Base-by-base conservation (phyloP, 2,797 vertebrate species). In the Saguinus oedipus region DNA sequence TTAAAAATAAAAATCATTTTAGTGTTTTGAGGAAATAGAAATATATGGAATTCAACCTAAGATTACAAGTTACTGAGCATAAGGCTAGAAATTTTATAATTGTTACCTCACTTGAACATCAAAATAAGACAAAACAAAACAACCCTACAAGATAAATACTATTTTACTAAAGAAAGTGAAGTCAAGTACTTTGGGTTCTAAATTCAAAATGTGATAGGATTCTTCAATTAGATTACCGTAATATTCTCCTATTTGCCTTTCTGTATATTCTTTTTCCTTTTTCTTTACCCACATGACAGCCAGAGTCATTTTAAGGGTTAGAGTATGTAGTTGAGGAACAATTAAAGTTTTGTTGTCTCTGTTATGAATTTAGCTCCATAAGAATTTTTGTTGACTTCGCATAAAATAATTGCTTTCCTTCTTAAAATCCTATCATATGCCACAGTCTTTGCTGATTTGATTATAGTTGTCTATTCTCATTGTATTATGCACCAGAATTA, bases 381-480 rank as follows among this genome's bases (percentile, higher is more conserved):
- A 93, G 36, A 53, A 48, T 55, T 53, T 55, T 64, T 94, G 12
- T 46, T 48, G 26, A 36, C 8, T 24, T 79, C 12, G 26, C 2
- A 86, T 48, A 17, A 33, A 76, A 85, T 8, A 42, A 24, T 5
- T 20, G 3, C 33, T 57, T 50, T 82, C 13, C 13, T 80, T 70
- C 10, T 72, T 96, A 50, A 93, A 91, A 53, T 57, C 9, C 48
- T 48, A 64, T 19, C 27, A 15, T 22, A 36, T 55, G 33, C 24
- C 44, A 88, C 44, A 88, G 3, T 78, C 26, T 13, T 53, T 53
- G 15, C 20, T 83, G 85, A n/a, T 88, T 93, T 78, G 39, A 85
- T 80, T 59, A 61, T 88, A 86, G 57, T 88, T 85, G 30, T 95
- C 82, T 91, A 68, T 79, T 92, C 64, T 88, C 81, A 27, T 20